A percentile compares a stretch with the other conserved stretches of the same genome.
phyloP scores from a whole-genome alignment of 2,888 invertebrate species.

The Macaria liturata region DNA sequence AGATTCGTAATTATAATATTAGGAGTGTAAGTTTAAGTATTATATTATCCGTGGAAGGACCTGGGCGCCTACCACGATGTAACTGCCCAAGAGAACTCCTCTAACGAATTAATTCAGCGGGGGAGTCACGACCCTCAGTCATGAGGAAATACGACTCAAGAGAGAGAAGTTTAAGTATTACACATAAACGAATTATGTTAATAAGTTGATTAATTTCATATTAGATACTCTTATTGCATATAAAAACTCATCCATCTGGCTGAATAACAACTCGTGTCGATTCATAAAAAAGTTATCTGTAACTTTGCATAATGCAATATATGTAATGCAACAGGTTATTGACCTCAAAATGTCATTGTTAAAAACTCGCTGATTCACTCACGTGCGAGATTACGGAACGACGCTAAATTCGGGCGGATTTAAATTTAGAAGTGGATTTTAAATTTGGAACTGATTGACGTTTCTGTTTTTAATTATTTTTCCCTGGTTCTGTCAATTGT shows the following conservation, averaged over 20 bases:
- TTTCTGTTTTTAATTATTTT: not conserved
- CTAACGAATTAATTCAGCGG: no score
- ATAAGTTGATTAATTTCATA: no score
- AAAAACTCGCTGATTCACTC: conserved; percentile 28
- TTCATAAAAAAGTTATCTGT: conserved; percentile 2
- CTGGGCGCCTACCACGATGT: no score
- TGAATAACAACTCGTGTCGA: not conserved
- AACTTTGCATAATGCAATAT: conserved; percentile 17
- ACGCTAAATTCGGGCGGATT: conserved; percentile 23
- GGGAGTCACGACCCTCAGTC: no score
- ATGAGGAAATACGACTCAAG: no score
- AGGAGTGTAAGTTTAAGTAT: no score
- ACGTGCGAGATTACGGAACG: conserved; percentile 18
- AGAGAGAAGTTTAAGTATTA: no score
- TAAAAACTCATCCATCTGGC: not conserved
- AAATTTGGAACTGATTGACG: conserved; percentile 12
- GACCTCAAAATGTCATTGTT: conserved; percentile 28
- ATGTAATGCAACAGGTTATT: conserved; percentile 26
- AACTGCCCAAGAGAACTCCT: no score
- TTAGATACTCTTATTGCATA: not conserved
- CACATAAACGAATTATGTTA: no score
- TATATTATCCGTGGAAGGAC: no score
- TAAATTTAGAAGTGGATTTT: conserved; percentile 24
- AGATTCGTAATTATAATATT: no score
- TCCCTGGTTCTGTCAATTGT: no score